Evolutionary conservation across 2,888 invertebrate species (phyloP), one percentile per base, ranked within the genome.

Genomic region (Ochropleura plecta): DNA sequence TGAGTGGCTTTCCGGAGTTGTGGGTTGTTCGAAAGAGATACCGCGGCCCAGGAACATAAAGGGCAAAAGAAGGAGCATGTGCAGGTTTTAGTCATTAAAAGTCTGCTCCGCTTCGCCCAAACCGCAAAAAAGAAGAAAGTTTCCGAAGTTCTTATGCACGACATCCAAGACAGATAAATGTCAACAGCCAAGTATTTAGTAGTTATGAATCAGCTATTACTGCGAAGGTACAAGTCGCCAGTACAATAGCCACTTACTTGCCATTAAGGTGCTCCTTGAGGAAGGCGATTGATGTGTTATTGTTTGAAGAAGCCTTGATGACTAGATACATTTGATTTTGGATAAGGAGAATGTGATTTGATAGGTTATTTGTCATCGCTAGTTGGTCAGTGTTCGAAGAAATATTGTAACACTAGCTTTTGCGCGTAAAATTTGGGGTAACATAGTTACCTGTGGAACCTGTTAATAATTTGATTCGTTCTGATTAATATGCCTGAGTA

Each of bases 161-260:
- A 49, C 16, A 16, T 49, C 49, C 16, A 49, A 49, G 42, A 30
- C 8, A 51, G 16, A 14, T 63, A 57, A 9, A 79, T 79, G 70
- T 73, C 57, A 79, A 55, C 59, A 64, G 64, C 51, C 57, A 10
- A 69, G 30, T 66, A 55, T 76, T 64, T n/a, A 68, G 40, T 44
- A 40, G 4, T 46, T 5, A 64, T 81, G 67, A 83, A 49, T 83
- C 83, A 78, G 20, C 12, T 59, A 60, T 30, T 10, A 72, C 49
- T 30, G 40, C 46, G 60, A 70, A 70, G 69, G 73, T 57, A 69
- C 53, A 18, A 14, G 20, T 30, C n/a, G 57, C 8, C 0, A 73
- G 20, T 18, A 83, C 86, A 86, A 86, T 86, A 63, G 63, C 48
- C 14, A 75, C 57, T 79, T 79, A 77, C 59, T 12, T 49, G 12